Evolutionary conservation across 2,888 invertebrate species (phyloP).

Genomic region (Euspilapteryx auroguttella): DNA sequence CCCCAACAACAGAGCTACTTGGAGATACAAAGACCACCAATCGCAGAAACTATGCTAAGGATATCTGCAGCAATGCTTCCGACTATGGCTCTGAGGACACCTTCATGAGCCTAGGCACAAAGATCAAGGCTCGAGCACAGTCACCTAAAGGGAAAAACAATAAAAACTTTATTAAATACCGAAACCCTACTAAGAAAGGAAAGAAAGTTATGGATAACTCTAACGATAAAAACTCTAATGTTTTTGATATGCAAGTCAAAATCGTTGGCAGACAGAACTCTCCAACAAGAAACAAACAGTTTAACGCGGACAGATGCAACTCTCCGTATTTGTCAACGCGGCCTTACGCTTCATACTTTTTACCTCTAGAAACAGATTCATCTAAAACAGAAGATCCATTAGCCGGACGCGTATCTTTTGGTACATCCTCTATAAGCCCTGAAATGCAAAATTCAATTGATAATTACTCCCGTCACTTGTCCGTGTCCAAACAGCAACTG

Average conservation of each 20-base stretch:
- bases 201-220: slow-evolving; percentile 25
- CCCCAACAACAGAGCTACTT: slow-evolving; percentile 38
- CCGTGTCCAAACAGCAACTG: slow-evolving; percentile 37
- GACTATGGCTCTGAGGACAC: slow-evolving; percentile 55
- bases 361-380: slow-evolving; percentile 23
- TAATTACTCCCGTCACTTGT: slow-evolving; percentile 26
- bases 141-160: slow-evolving; percentile 22
- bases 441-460: slow-evolving; percentile 32
- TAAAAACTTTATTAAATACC: slow-evolving; percentile 28
- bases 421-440: slow-evolving; percentile 16
- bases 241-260: slow-evolving; percentile 37
- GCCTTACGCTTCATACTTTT: slow-evolving; percentile 36
- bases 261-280: slow-evolving; percentile 30
- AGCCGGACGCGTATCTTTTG: slow-evolving; percentile 24
- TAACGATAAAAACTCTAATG: slow-evolving; percentile 15
- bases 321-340: slow-evolving; percentile 28
- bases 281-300: slow-evolving; percentile 21
- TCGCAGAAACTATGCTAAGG: slow-evolving; percentile 15
- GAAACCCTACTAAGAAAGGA: slow-evolving; percentile 28
- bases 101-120: slow-evolving; percentile 48
- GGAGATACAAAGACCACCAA: slow-evolving; percentile 17
- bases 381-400: slow-evolving; percentile 16
- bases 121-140: slow-evolving; percentile 55
- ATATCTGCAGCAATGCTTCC: slow-evolving; percentile 41
- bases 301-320: slow-evolving; percentile 15